These are phyloP conservation scores for Mastigias papua DNA, from an alignment of 30 jellyfish, hydroid and myxozoan species.

Conservation along the genomic window DNA sequence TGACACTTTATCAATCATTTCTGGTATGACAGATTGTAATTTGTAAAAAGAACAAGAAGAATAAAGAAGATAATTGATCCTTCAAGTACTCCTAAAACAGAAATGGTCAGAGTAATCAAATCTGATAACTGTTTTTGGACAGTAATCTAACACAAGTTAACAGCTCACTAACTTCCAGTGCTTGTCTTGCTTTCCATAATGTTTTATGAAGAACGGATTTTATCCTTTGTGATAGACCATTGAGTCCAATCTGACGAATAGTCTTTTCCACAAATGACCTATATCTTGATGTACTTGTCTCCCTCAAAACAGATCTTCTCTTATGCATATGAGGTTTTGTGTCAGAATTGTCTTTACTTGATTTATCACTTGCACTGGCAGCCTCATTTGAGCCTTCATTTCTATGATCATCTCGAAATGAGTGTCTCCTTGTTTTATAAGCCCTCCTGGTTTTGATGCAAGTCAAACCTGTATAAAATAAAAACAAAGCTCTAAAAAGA, in stretches of 20 bases:
- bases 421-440: slow-evolving; percentile 49
- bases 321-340: slow-evolving; percentile 27
- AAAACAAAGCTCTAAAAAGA: neutral
- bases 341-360: slow-evolving; percentile 8
- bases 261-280: slow-evolving; percentile 90
- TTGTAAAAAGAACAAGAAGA: neutral
- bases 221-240: slow-evolving; percentile 66
- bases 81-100: neutral
- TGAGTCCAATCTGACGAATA: slow-evolving; percentile 82
- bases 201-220: slow-evolving; percentile 71
- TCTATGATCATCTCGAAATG: slow-evolving; percentile 15
- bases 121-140: neutral
- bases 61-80: neutral
- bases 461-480: slow-evolving; percentile 66
- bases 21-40: neutral
- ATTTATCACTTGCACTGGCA: neutral
- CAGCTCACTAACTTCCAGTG: slow-evolving; percentile 62
- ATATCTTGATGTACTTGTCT: slow-evolving; percentile 91
- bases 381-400: neutral
- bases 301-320: slow-evolving; percentile 57
- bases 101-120: neutral
- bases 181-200: slow-evolving; percentile 80
- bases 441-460: slow-evolving; percentile 80
- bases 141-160: too few relatives aligned
- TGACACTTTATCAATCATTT: neutral